Evolutionary conservation across 2,797 vertebrate species (phyloP).

Genomic region (Rallus crepitans): DNA sequence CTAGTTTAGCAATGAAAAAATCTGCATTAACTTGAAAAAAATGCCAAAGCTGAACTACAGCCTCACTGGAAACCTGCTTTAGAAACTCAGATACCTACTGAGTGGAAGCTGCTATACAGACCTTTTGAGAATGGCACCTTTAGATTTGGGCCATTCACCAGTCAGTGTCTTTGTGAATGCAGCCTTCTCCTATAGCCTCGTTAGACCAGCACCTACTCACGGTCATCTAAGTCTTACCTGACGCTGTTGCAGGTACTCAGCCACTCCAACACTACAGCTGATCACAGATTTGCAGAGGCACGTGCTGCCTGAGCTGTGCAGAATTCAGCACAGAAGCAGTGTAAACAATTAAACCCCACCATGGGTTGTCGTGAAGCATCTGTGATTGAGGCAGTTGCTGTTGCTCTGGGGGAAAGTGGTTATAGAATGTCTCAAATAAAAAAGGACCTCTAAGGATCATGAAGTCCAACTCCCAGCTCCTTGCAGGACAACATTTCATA

Average conservation of each 20-base stretch:
- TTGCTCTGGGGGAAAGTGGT: not conserved
- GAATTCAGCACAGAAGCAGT: not conserved
- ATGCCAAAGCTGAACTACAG: not conserved
- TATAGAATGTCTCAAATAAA: not conserved
- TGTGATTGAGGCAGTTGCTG: not conserved
- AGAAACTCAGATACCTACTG: not conserved
- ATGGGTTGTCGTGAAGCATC: not conserved
- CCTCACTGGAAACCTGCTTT: not conserved
- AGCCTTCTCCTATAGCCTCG: not conserved
- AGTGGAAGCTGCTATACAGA: not conserved
- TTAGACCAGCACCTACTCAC: not conserved
- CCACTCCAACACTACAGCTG: fast-evolving
- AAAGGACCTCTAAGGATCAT: not conserved
- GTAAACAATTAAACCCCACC: not conserved
- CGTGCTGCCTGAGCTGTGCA: fast-evolving
- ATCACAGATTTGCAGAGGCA: not conserved
- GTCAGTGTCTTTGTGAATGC: not conserved
- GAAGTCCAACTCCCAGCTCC: not conserved
- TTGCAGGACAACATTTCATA: not conserved
- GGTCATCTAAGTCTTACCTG: fast-evolving
- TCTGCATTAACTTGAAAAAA: not conserved
- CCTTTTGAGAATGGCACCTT: not conserved
- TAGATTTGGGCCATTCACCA: not conserved
- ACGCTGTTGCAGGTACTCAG: not conserved
- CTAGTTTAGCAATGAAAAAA: not conserved